These are phyloP conservation scores for Drosophila sordidula DNA, from an alignment of 2,888 invertebrate species.

Conservation along the genomic window DNA sequence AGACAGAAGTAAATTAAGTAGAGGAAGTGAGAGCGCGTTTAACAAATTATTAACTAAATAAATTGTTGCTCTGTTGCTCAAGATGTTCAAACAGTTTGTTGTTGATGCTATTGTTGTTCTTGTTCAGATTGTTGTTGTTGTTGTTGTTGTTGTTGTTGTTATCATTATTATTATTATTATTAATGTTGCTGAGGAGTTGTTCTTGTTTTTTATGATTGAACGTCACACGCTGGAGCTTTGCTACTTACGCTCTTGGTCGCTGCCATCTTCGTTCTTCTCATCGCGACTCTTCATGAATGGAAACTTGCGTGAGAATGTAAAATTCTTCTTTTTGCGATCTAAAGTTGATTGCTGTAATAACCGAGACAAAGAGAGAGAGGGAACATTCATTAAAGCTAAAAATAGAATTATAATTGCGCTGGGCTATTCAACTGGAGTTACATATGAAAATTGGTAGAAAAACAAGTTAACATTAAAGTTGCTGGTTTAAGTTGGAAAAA, in stretches of 20 bases:
- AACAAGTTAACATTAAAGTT: too few species aligned
- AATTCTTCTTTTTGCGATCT: conserved; percentile 98
- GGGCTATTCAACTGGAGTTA: too few species aligned
- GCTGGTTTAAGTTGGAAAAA: too few species aligned
- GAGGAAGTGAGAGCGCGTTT: conserved; percentile 24
- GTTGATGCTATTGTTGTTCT: conserved; percentile 7
- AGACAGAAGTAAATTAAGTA: conserved; percentile 3
- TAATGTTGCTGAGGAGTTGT: conserved; percentile 25
- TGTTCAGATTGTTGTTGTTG: background rate
- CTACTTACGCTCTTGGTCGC: conserved; percentile 98
- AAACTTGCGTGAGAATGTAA: conserved; percentile 98
- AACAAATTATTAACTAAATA: conserved; percentile 25
- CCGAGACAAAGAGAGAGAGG: background rate
- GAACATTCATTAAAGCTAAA: conserved; percentile 5
- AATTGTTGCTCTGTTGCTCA: conserved; percentile 36
- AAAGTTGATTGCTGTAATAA: conserved; percentile 93
- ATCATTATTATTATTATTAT: conserved; percentile 24
- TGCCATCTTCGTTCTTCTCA: conserved; percentile 98
- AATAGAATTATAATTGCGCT: background rate
- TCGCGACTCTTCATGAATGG: conserved; percentile 99
- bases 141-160: conserved; percentile 16
- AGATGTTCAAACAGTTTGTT: conserved; percentile 8
- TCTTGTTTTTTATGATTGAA: background rate
- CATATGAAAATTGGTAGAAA: too few species aligned
- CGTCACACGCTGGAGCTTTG: conserved; percentile 24